These are phyloP conservation scores for Acleris literana DNA, from an alignment of 2,888 invertebrate species.

Conservation along the genomic window DNA sequence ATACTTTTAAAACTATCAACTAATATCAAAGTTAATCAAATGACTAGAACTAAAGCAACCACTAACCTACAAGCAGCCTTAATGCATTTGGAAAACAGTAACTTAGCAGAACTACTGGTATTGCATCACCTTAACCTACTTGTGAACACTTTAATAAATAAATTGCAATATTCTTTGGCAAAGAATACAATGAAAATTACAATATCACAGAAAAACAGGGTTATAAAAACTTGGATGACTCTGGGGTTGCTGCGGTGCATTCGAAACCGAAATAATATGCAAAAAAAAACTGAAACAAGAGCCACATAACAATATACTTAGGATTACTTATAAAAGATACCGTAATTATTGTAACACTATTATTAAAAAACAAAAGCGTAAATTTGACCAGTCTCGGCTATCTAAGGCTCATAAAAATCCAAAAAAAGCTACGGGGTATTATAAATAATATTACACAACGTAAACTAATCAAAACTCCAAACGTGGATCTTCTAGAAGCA, in stretches of 20 bases:
- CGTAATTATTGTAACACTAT: conserved; percentile 7
- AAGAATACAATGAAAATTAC: not conserved
- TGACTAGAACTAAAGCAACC: not conserved
- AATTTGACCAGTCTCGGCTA: conserved; percentile 8
- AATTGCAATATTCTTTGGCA: not conserved
- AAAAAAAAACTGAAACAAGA: not conserved
- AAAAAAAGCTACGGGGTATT: conserved; percentile 3
- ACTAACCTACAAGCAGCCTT: conserved; percentile 3
- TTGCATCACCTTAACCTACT: not conserved
- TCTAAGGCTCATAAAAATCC: not conserved
- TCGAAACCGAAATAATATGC: conserved; percentile 4
- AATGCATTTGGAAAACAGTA: not conserved
- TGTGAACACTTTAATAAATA: not conserved
- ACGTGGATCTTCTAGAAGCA: not conserved
- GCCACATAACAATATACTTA: not conserved
- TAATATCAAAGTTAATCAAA: not conserved
- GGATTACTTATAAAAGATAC: not conserved
- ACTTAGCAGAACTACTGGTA: not conserved
- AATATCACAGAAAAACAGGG: not conserved
- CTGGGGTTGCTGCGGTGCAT: not conserved
- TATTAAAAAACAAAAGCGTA: conserved; percentile 5
- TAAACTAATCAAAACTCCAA: not conserved
- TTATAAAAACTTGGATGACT: conserved; percentile 6
- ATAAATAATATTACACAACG: conserved; percentile 9
- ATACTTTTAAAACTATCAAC: not conserved